Evolutionary conservation across 2,113 vertebrate species (phyloP), one percentile per base, ranked within the genome.

Genomic region (Salvelinus fontinalis): DNA sequence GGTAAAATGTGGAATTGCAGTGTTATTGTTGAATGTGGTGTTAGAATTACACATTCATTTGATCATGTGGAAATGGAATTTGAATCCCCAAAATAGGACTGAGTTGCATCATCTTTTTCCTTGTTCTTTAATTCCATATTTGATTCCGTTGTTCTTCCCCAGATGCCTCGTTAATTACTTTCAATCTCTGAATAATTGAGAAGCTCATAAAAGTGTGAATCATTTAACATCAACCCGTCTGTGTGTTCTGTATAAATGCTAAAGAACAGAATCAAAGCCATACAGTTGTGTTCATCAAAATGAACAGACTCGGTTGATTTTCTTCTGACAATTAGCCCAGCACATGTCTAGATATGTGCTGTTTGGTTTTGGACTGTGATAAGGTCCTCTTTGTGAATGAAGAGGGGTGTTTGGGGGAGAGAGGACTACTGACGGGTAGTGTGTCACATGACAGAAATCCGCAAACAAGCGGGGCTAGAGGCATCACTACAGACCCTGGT

Each of bases 161-260:
- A 81, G 79, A 86, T 86, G 83, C 79, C 66, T 81, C 68, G 79
- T 87, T 89, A 89, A 90, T 91, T 89, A 90, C 85, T 89, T 79
- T 72, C 69, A 29, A 75, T 81, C 74, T 84, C 80, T 90, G 88
- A 89, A 91, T 91, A 87, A 91, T 91, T 90, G 77, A 91, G 79
- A 67, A 78, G 84, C 81, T 81, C 75, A 62, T 87, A 85, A 75
- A 73, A 85, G 86, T 87, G 86, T 85, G 85, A 89, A 89, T 90
- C 90, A 83, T 89, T 86, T 85, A 84, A 81, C 66, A 70, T 60
- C 34, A 68, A 22, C 34, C 44, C 60, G 74, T 78, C 31, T 26
- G 70, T 79, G 27, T 39, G 54, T 9, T 54, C 16, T 54, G 51
- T 54, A 54, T 54, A 18, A 54, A 54, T 54, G 3, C 51, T 16